phyloP scores from a whole-genome alignment of 1,140 invertebrate species.

The Pseudoatta argentina region DNA sequence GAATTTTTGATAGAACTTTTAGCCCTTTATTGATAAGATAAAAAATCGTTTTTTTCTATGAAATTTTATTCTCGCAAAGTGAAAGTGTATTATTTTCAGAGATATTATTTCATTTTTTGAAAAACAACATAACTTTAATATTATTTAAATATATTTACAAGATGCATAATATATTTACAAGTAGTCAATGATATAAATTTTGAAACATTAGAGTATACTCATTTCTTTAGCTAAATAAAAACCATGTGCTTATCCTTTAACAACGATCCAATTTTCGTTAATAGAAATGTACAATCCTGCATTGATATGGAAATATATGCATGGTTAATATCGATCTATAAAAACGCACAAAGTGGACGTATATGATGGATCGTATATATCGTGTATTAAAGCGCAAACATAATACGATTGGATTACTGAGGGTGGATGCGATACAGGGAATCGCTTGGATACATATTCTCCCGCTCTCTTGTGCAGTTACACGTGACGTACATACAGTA shows the following conservation, averaged over 20 bases:
- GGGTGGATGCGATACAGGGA: neutral
- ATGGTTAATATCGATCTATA: conserved; percentile 16
- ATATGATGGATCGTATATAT: conserved; percentile 61
- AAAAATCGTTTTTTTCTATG: neutral
- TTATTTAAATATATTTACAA: neutral
- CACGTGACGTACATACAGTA: neutral
- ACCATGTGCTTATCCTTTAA: neutral
- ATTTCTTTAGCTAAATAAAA: neutral
- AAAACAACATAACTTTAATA: neutral
- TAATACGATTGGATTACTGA: conserved; percentile 56
- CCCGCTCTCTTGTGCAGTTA: neutral
- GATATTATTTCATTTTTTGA: neutral
- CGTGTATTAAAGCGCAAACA: conserved; percentile 50
- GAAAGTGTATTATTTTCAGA: neutral
- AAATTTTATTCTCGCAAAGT: neutral
- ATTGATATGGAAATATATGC: conserved; percentile 5
- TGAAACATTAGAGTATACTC: neutral
- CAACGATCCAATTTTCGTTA: neutral
- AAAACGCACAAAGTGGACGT: conserved; percentile 1
- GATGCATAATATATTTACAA: neutral
- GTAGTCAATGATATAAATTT: neutral
- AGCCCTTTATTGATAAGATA: neutral
- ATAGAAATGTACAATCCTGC: neutral
- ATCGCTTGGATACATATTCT: no score
- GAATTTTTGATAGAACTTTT: neutral